Evolutionary conservation across 2,888 invertebrate genomes (phyloP), one percentile per base, ranked within the genome.

Genomic region (Drosophila borealis): DNA sequence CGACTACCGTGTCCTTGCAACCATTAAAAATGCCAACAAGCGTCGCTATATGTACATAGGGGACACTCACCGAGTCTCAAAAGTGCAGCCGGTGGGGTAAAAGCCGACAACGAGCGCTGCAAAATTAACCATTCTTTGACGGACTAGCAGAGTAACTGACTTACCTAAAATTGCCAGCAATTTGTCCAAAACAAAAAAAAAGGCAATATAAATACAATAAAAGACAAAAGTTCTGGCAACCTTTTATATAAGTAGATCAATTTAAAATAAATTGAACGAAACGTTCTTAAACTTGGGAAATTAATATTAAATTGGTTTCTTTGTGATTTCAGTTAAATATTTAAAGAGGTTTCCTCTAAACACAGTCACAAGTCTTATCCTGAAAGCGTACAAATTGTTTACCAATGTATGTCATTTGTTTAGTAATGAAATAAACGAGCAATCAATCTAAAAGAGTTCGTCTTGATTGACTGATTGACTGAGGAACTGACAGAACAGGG

Each of bases 21-120:
- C 78, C 83, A 82, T 89, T 89, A 85, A 78, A 88, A 85, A 80
- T 82, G 62, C 80, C 74, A 85, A 72, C 78, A 89, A 70, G 72
- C 65, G 68, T 46, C 66, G 73, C 55, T 72, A 72, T 71, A 81
- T 79, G 62, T 70, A 59, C 33, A 53, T 19, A 48, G 44, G 48
- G 57, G 53, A 41, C 42, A 36, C 33, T 17, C 10, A 49, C 37
- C 48, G 57, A 46, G 67, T 53, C 61, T 70, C 56, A 64, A 63
- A 77, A 81, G 72, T 81, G 81, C 83, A 88, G 78, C 46, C 57
- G 44, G 62, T 56, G 67, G 59, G 68, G 60, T 66, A 78, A 75
- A 82, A 41, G 49, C 25, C 46, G 44, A 37, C 60, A 53, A 34
- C 45, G 63, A 53, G 42, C 44, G 46, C 14, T 36, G 62, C 21